Base-by-base conservation (phyloP, 2,888 invertebrate genomes). In the Argyresthia albistria region DNA sequence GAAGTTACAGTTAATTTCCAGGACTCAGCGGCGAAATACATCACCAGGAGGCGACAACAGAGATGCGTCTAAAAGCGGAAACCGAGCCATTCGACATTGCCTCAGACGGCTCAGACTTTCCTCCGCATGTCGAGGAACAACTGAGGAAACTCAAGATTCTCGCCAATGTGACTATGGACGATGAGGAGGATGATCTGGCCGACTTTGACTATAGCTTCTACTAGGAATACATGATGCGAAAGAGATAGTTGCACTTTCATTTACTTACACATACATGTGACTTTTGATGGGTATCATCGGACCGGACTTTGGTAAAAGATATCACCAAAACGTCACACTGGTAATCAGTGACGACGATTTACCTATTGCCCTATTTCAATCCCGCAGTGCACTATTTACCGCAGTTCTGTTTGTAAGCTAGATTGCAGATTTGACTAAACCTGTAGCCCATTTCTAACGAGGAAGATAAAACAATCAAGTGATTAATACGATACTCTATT, bases 161-260 rank as follows among this genome's bases (percentile, higher is more conserved):
- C 43, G 79, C 70, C 37, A 80, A 78, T 63, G 65, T 68, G 48
- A 74, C 76, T 25, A 61, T 59, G 0, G 70, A 72, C 9, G 70
- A 69, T 25, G 69, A 70, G 0, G 75, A 77, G 4, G 70, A 69
- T 11, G 73, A 72, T 9, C 50, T 60, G 12, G 86, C 64, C 16
- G 81, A 79, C 56, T 76, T 82, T 57, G 81, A 84, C 57, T 46
- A 25, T 4, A 77, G 66, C 62, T 74, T 76, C 53, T 81, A 86
- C 66, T 83, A 73, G 66, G 61, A 63, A 57, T 57, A 63, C 58
- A 69, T 62, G 55, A 58, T 0, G 56, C 57, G 58, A 60, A 58
- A 58, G 54, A 52, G 56, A 48, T 53, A 59, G 45, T 4, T 25
- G 45, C 52, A 53, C 52, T 53, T 54, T 60, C 43, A 54, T 35